Evolutionary conservation across 2,888 invertebrate genomes (phyloP), one percentile per base, ranked within the genome.

Genomic region (Eupithecia vulgata): DNA sequence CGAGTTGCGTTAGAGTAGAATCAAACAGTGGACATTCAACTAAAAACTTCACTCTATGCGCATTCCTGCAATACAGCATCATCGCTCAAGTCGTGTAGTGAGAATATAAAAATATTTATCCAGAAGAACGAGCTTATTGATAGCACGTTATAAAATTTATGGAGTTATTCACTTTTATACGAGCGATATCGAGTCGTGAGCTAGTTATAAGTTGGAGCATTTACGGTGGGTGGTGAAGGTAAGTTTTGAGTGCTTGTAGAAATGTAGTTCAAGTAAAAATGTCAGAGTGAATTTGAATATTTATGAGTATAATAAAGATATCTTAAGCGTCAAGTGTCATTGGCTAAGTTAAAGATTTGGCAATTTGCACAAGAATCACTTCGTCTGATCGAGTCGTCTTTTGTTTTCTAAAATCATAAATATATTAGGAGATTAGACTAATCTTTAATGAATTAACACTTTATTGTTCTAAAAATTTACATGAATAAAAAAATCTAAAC

Each of bases 131-230:
- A 84, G 82, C 83, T 86, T 87, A 90, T 91, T 89, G 90, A 91
- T 89, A 86, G 89, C 87, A 81, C 84, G 88, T 88, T 89, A 88
- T 88, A 87, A 90, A 90, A 79, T 90, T 91, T 90, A 91, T 90
- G 88, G 87, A 89, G 90, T 88, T 87, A 86, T 90, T 90, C 90
- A 88, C 85, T 90, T 90, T 90, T 88, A 89, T 88, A 83, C 79
- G 81, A 78, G 81, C 83, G 83, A 85, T 88, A 90, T 74, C 67
- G 70, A 71, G 61, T 87, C 81, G 81, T 79, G 81, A 81, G 74
- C 45, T 73, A 72, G 75, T 75, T 72, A 68, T 70, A 72, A 75
- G 72, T 75, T 75, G 15, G 30, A 69, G 45, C 68, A 52, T 42
- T 74, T 71, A 66, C 71, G 40, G 64, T 52, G 34, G 64, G 62